Percentiles rank a stretch among this genome's conserved stretches.
Conservation (phyloP, 2,888 invertebrate species). For the Erebia palarica region DNA sequence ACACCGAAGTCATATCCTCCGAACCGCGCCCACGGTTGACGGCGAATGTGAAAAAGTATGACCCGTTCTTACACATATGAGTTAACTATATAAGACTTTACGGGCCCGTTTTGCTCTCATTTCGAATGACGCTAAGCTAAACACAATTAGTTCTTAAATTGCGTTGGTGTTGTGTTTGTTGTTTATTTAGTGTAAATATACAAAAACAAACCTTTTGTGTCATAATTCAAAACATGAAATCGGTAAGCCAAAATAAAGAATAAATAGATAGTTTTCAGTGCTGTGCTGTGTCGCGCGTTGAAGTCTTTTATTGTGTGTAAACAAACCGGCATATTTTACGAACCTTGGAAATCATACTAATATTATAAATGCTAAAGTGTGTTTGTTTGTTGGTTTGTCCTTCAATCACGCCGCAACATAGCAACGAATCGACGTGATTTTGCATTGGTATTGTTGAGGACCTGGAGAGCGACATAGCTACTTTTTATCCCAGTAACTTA, state of each 20-base stretch:
- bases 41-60: slow-evolving; percentile 79
- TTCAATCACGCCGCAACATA: too few relatives aligned
- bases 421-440: too few relatives aligned
- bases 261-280: neutral
- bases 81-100: slow-evolving; percentile 78
- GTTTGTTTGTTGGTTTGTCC: too few relatives aligned
- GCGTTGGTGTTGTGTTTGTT: slow-evolving; percentile 37
- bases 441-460: too few relatives aligned
- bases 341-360: neutral
- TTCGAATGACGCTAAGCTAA: slow-evolving; percentile 77
- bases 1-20: slow-evolving; percentile 28
- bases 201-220: slow-evolving; percentile 24
- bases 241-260: slow-evolving; percentile 53
- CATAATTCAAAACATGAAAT: slow-evolving; percentile 54
- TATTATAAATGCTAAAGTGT: too few relatives aligned
- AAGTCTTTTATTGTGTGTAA: slow-evolving; percentile 30
- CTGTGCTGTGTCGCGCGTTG: slow-evolving; percentile 22
- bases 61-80: slow-evolving; percentile 82
- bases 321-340: slow-evolving; percentile 17
- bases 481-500: too few relatives aligned
- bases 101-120: slow-evolving; percentile 78
- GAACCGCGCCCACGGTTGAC: slow-evolving; percentile 71
- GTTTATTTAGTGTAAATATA: slow-evolving; percentile 32
- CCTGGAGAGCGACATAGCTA: too few relatives aligned
- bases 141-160: slow-evolving; percentile 57